These are phyloP conservation scores for Syngnathus acus DNA, from an alignment of 2,797 vertebrate species.

Conservation along the genomic window DNA sequence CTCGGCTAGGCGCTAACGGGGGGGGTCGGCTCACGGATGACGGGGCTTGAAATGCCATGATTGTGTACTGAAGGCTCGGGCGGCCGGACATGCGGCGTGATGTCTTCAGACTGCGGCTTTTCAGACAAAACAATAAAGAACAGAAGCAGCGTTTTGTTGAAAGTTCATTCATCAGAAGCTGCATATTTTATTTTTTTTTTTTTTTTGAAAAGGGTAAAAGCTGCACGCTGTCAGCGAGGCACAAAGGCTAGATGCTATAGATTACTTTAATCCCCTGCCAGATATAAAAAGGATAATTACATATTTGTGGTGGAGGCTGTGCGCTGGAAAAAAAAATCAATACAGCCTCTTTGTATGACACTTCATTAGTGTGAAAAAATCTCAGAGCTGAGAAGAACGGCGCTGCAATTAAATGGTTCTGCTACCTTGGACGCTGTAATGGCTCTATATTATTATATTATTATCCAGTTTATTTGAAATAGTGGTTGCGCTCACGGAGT, in stretches of 20 bases:
- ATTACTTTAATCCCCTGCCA: conserved; percentile 99
- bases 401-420: conserved; percentile 99
- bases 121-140: conserved; percentile 84
- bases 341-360: conserved; percentile 96
- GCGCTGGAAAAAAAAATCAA: conserved; percentile 99
- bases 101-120: conserved; percentile 75
- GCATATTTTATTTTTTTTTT: conserved; percentile 80
- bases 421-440: conserved; percentile 97
- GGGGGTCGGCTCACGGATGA: conserved; percentile 51
- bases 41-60: conserved; percentile 74
- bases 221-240: conserved; percentile 95
- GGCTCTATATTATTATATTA: conserved; percentile 99
- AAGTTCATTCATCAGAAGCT: conserved; percentile 99
- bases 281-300: conserved; percentile 99
- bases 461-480: conserved; percentile 99
- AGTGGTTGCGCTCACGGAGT: conserved; percentile 98
- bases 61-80: conserved; percentile 73
- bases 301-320: conserved; percentile 99
- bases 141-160: conserved; percentile 92
- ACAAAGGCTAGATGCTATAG: conserved; percentile 99
- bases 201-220: conserved; percentile 97
- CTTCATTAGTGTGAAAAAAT: conserved; percentile 99
- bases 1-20: conserved; percentile 59
- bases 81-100: conserved; percentile 69
- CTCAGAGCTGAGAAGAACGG: conserved; percentile 96